These are phyloP conservation scores for Penaeus japonicus DNA, from an alignment of 1,140 invertebrate species.

Conservation along the genomic window DNA sequence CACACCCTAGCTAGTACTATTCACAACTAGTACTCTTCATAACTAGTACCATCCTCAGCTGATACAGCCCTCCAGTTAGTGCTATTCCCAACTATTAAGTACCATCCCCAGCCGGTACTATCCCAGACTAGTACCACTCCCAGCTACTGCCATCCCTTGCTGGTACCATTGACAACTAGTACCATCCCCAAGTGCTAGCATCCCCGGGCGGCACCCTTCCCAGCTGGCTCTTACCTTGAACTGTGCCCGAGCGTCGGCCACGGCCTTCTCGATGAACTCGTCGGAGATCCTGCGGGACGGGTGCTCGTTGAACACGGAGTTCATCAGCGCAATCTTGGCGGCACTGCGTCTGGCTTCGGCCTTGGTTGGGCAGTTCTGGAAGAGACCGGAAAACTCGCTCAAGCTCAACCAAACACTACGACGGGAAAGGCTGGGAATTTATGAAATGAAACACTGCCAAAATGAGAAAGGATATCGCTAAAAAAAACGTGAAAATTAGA, in stretches of 20 bases:
- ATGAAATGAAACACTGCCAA: too few species aligned
- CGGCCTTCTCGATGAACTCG: slow-evolving; percentile 92
- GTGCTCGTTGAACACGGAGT: slow-evolving; percentile 96
- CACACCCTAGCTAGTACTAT: slow-evolving; percentile 66
- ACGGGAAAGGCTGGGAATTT: too few species aligned
- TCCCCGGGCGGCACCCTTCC: background rate
- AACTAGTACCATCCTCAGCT: background rate
- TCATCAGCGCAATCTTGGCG: slow-evolving; percentile 95
- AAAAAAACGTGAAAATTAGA: too few species aligned
- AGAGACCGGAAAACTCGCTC: slow-evolving; percentile 38
- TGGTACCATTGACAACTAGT: background rate
- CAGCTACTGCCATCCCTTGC: too few species aligned
- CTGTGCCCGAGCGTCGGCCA: slow-evolving; percentile 81
- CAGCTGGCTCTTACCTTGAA: slow-evolving; percentile 64
- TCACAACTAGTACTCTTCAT: too few species aligned
- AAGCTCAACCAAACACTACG: background rate
- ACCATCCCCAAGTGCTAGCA: background rate
- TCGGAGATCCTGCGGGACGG: slow-evolving; percentile 91
- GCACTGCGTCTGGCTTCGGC: slow-evolving; percentile 91
- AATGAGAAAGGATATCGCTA: background rate
- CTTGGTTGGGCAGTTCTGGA: slow-evolving; percentile 91
- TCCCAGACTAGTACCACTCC: slow-evolving; percentile 68
- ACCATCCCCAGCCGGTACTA: background rate
- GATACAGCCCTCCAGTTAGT: too few species aligned
- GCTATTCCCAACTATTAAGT: background rate